A percentile compares a stretch with the other conserved stretches of the same genome.
These are phyloP conservation scores for Drosophila equinoxialis DNA, from an alignment of 1,140 invertebrate species.

Conservation along the genomic window DNA sequence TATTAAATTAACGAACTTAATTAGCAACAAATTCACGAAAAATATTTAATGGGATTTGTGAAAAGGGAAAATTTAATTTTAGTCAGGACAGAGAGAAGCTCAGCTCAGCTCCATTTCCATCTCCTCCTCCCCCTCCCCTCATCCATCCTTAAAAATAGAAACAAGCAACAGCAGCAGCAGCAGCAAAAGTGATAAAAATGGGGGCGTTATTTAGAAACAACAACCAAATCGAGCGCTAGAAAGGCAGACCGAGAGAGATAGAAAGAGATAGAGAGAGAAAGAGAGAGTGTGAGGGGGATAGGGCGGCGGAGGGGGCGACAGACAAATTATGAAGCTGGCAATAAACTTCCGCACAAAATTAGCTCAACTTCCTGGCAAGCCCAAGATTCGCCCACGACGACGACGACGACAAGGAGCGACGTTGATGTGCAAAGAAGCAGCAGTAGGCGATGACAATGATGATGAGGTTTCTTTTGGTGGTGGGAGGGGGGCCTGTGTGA, in stretches of 20 bases:
- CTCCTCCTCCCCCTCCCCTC: background rate
- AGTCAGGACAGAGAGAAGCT: constrained; percentile 15
- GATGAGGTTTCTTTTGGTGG: constrained; percentile 29
- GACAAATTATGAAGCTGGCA: constrained; percentile 73
- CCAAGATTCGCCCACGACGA: constrained; percentile 42
- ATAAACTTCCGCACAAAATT: constrained; percentile 75
- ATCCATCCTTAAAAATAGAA: constrained; percentile 45
- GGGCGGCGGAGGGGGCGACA: constrained; percentile 13
- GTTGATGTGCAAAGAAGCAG: constrained; percentile 33
- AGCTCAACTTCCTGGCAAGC: constrained; percentile 69
- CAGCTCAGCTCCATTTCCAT: background rate
- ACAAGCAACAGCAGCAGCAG: constrained; percentile 6
- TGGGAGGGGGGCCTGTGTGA: no score
- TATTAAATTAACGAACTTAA: constrained; percentile 70
- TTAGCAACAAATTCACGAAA: constrained; percentile 66
- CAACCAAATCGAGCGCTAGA: constrained; percentile 32
- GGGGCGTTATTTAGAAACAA: constrained; percentile 22
- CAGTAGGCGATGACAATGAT: constrained; percentile 36
- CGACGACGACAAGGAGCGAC: constrained; percentile 20
- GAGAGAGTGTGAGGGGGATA: background rate
- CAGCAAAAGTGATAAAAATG: constrained; percentile 28
- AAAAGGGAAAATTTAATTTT: constrained; percentile 60
- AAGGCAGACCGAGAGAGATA: background rate
- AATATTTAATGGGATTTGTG: constrained; percentile 68
- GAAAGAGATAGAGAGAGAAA: background rate